A percentile compares a stretch with the other conserved stretches of the same genome.
Conservation (phyloP, 2,888 invertebrate species). For the Siphonodentalium dalli region DNA sequence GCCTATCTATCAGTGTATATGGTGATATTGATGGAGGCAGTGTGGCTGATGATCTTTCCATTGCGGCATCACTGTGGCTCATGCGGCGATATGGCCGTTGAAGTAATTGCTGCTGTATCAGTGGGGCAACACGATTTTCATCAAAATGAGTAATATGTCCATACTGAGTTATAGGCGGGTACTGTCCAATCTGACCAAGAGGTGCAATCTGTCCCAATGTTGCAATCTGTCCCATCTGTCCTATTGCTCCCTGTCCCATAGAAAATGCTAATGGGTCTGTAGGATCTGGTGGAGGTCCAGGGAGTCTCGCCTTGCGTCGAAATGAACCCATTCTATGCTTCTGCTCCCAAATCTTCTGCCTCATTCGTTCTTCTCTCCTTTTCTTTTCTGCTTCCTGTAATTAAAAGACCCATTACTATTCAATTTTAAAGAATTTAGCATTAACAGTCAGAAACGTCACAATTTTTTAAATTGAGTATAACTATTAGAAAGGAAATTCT, state of each 20-base stretch:
- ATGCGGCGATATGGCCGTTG: too few species aligned
- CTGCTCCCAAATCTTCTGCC: constrained; percentile 62
- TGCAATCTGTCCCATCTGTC: constrained; percentile 10
- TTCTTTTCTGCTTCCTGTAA: constrained; percentile 61
- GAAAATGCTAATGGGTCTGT: constrained; percentile 13
- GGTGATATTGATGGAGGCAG: constrained; percentile 9
- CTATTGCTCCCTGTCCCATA: constrained; percentile 2
- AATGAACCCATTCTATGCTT: constrained; percentile 55
- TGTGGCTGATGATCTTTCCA: constrained; percentile 20
- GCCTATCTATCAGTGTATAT: background rate
- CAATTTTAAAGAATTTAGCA: too few species aligned
- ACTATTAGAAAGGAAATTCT: too few species aligned
- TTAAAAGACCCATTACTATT: too few species aligned
- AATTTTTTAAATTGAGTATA: too few species aligned
- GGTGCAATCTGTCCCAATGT: too few species aligned
- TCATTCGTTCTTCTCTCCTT: constrained; percentile 57
- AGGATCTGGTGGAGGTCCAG: constrained; percentile 26
- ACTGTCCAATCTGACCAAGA: too few species aligned
- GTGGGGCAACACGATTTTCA: background rate
- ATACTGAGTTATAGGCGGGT: background rate
- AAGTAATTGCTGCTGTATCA: background rate
- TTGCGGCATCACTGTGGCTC: too few species aligned
- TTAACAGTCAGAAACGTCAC: too few species aligned
- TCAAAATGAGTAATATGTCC: background rate
- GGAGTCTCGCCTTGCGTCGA: constrained; percentile 46